phyloP scores from a whole-genome alignment of 2,797 vertebrate species.

The Schizopygopsis malacanthus region DNA sequence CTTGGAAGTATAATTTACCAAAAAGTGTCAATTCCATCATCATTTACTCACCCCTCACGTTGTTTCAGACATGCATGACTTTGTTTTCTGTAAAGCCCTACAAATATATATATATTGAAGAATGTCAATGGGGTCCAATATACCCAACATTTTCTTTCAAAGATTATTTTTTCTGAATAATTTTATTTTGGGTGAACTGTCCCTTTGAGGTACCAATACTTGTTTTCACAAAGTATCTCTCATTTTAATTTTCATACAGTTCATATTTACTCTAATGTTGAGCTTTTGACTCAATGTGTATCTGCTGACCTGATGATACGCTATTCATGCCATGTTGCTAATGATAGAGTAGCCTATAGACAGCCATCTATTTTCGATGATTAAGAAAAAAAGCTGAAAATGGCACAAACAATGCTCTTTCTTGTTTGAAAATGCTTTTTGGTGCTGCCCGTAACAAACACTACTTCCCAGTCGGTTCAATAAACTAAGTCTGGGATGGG shows the following conservation, averaged over 20 bases:
- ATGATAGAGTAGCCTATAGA: constrained; percentile 43
- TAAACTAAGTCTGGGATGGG: constrained; percentile 50
- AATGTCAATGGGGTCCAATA: not conserved
- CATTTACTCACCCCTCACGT: not conserved
- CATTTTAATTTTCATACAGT: not conserved
- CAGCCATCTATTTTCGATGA: constrained; percentile 30
- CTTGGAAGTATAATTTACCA: not conserved
- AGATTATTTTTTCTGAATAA: not conserved
- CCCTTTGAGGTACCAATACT: too few relatives aligned
- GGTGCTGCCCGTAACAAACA: constrained; percentile 42
- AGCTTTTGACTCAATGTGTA: not conserved
- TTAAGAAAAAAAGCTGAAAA: constrained; percentile 6
- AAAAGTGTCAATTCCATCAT: not conserved
- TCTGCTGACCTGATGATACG: constrained; percentile 12
- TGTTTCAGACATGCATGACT: not conserved
- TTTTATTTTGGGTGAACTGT: not conserved
- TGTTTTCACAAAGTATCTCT: not conserved
- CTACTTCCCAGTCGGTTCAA: constrained; percentile 35
- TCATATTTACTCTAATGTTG: not conserved
- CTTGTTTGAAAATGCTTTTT: constrained; percentile 32
- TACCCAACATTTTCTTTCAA: not conserved
- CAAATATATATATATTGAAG: not conserved
- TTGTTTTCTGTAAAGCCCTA: not conserved
- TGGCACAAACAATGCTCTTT: constrained; percentile 46
- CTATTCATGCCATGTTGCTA: not conserved